Base-by-base conservation (phyloP, 1,140 invertebrate species). In the Augochlora pura region DNA sequence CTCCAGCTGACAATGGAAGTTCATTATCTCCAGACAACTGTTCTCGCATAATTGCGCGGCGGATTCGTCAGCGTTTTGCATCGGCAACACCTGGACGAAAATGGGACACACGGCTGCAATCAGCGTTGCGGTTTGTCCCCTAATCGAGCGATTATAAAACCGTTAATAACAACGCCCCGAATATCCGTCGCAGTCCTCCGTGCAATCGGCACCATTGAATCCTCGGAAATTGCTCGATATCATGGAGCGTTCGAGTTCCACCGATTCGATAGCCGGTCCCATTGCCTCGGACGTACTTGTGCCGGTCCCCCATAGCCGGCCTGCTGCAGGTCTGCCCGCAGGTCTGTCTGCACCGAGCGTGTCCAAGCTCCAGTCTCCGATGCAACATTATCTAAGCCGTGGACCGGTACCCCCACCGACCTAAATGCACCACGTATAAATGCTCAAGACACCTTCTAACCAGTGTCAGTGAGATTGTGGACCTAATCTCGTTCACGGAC, bases 401-500 rank as follows among this genome's bases (percentile, higher is more conserved):
- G 84, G 84, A 87, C 85, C 81, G 85, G 86, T 91, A 90, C 91
- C 91, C 92, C 92, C 91, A 92, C 92, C 91, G 91, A 91, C 90
- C 90, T 91, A 91, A 90, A 92, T 91, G 86, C 77, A 89, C 86
- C 86, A 88, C 87, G 84, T 93, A 93, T 93, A 93, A 93, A 93
- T 93, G 90, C 87, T 88, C 90, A 91, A 89, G 90, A 89, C 89
- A 90, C 88, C 88, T 86, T 90, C 87, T 90, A 90, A 90, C 82
- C 88, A 87, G 85, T 88, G 87, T 86, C 90, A 92, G 92, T 92
- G 85, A 90, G 87, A 84, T 89, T 85, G 83, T 75, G 85, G 85
- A 83, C 86, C 81, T 87, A 84, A 83, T 80, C 81, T 86, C 54
- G 18, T 27, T 64, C 52, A 39, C 64, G 64, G 49, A 38, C 38